Conservation (phyloP, 2,888 invertebrate genomes). For the Acanthosoma haemorrhoidale region DNA sequence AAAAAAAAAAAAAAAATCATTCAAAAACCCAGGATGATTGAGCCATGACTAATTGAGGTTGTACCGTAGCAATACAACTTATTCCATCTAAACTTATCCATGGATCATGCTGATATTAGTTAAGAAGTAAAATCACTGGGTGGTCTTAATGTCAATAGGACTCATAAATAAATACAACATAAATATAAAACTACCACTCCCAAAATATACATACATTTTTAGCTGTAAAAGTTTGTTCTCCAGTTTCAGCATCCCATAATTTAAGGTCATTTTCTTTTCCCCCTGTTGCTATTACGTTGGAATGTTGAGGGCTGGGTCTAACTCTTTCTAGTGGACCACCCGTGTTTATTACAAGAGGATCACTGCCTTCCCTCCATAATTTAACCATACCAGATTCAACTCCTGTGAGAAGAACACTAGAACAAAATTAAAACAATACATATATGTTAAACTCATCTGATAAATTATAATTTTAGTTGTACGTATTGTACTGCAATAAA, state of each 20-base stretch:
- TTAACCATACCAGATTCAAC: slow-evolving; percentile 59
- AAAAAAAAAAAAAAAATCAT: no score
- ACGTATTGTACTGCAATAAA: no score
- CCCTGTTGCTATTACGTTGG: slow-evolving; percentile 70
- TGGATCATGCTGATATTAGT: no score
- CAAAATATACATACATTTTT: slow-evolving; percentile 43
- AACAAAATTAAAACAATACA: no score
- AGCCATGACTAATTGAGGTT: no score
- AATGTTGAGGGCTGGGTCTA: slow-evolving; percentile 55
- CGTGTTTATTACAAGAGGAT: slow-evolving; percentile 49
- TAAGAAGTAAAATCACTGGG: no score
- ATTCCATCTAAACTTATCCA: not conserved
- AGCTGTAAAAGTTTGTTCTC: slow-evolving; percentile 52
- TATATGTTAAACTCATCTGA: no score
- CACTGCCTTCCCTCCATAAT: slow-evolving; percentile 52
- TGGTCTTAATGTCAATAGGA: not conserved
- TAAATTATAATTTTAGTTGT: no score
- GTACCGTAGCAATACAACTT: not conserved
- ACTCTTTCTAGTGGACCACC: slow-evolving; percentile 61
- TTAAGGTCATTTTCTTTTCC: slow-evolving; percentile 86
- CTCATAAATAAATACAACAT: not conserved
- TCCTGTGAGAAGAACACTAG: slow-evolving; percentile 52
- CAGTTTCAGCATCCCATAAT: slow-evolving; percentile 65
- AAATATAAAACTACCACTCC: not conserved
- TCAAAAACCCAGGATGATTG: no score